phyloP scores from a whole-genome alignment of 2,797 vertebrate genomes.

The Balearica regulorum region DNA sequence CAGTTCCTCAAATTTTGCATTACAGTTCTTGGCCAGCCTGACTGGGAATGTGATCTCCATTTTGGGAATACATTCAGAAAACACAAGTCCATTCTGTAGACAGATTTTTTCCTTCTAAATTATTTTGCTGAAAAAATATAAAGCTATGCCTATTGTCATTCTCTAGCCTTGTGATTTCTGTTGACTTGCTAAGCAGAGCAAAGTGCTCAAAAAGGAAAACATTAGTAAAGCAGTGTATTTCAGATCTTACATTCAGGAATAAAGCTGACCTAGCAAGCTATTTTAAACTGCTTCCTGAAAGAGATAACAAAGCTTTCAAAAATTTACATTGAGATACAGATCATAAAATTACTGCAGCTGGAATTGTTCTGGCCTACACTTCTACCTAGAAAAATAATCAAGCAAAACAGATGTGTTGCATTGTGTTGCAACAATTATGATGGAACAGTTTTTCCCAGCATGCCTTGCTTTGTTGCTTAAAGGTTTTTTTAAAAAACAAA shows the following conservation, averaged over 20 bases:
- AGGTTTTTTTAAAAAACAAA: neutral
- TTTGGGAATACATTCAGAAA: neutral
- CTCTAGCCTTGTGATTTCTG: neutral
- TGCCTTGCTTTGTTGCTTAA: neutral
- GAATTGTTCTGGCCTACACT: neutral
- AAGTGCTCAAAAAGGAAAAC: neutral
- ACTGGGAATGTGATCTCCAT: neutral
- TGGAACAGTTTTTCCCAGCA: neutral
- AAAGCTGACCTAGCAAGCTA: neutral
- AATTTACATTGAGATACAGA: neutral
- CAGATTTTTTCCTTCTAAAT: neutral
- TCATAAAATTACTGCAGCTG: neutral
- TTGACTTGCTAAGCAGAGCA: neutral
- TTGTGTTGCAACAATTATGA: neutral
- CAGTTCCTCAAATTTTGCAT: neutral
- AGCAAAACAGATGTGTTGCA: neutral
- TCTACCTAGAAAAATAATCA: neutral
- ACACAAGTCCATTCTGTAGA: neutral
- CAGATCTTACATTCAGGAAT: neutral
- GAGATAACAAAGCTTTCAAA: neutral
- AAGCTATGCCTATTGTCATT: neutral
- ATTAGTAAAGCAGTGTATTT: slow-evolving; percentile 6
- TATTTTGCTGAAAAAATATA: neutral
- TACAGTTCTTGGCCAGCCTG: neutral
- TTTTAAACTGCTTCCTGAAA: neutral